These are phyloP conservation scores for Diorhabda elongata DNA, from an alignment of 1,140 invertebrate species.

Conservation along the genomic window DNA sequence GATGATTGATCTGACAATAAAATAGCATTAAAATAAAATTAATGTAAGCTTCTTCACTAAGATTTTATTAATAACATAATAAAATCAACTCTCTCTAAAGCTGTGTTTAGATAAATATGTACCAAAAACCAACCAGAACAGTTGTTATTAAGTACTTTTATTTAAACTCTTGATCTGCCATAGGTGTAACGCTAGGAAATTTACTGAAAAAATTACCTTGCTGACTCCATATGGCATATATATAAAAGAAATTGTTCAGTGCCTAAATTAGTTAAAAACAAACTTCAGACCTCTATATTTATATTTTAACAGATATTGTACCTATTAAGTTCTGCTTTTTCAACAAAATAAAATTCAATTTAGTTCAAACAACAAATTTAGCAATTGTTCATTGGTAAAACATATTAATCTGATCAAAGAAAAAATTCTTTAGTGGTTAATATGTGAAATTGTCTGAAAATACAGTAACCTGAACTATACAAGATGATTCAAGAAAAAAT, in stretches of 20 bases:
- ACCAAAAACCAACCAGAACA: slow-evolving; percentile 28
- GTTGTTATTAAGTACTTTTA: slow-evolving; percentile 9
- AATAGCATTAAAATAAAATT: no score
- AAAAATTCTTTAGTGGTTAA: not conserved
- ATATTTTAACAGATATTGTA: no score
- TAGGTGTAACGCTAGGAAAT: slow-evolving; percentile 40
- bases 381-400: no score
- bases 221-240: slow-evolving; percentile 39
- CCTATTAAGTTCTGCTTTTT: no score
- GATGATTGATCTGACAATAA: no score
- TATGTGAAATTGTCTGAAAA: not conserved
- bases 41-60: slow-evolving; percentile 34
- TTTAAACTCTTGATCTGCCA: slow-evolving; percentile 33
- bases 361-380: no score
- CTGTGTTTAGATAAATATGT: slow-evolving; percentile 17
- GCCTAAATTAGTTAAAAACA: no score
- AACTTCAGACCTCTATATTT: no score
- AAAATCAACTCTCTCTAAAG: slow-evolving; percentile 34
- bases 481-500: not conserved
- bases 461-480: not conserved
- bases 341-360: no score
- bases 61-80: slow-evolving; percentile 24
- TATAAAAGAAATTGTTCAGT: no score
- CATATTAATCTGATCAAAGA: no score
- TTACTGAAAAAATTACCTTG: slow-evolving; percentile 25